Conservation (phyloP, 2,888 invertebrate species). For the Plagodis dolabraria region DNA sequence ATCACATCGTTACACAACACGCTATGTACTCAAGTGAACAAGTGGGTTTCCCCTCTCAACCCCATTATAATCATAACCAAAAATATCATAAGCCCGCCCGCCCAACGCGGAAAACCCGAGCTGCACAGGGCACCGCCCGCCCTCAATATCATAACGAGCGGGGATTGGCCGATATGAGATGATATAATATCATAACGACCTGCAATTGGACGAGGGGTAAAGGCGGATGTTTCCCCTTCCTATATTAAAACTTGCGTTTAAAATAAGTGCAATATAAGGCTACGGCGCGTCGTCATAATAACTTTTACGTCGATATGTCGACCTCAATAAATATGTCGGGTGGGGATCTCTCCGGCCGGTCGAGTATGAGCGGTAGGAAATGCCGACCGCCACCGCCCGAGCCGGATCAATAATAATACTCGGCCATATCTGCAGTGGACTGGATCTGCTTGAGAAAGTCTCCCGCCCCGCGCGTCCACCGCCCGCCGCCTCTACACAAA, state of each 20-base stretch:
- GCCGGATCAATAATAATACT: conserved; percentile 85
- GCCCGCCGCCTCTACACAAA: conserved; percentile 71
- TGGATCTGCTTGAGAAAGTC: conserved; percentile 81
- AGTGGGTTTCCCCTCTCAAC: conserved; percentile 45
- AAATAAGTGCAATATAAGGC: conserved; percentile 67
- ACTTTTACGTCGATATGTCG: conserved; percentile 70
- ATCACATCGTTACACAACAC: conserved; percentile 18
- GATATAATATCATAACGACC: conserved; percentile 87
- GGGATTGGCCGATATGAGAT: conserved; percentile 82
- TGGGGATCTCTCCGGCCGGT: conserved; percentile 53
- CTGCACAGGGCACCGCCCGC: conserved; percentile 71
- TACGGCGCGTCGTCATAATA: conserved; percentile 66
- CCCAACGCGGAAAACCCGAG: conserved; percentile 72
- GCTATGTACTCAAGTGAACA: conserved; percentile 44
- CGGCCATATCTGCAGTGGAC: conserved; percentile 84
- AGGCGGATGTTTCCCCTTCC: conserved; percentile 62
- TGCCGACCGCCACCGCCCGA: conserved; percentile 66
- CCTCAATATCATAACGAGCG: conserved; percentile 83
- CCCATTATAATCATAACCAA: conserved; percentile 79
- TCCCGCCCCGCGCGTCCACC: conserved; percentile 49
- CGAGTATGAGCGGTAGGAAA: conserved; percentile 81
- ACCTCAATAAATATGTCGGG: conserved; percentile 78
- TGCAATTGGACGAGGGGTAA: conserved; percentile 80
- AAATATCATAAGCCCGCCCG: conserved; percentile 81
- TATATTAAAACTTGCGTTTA: conserved; percentile 44